Evolutionary conservation across 2,113 vertebrate species (phyloP).

Genomic region (Ariopsis seemanni): DNA sequence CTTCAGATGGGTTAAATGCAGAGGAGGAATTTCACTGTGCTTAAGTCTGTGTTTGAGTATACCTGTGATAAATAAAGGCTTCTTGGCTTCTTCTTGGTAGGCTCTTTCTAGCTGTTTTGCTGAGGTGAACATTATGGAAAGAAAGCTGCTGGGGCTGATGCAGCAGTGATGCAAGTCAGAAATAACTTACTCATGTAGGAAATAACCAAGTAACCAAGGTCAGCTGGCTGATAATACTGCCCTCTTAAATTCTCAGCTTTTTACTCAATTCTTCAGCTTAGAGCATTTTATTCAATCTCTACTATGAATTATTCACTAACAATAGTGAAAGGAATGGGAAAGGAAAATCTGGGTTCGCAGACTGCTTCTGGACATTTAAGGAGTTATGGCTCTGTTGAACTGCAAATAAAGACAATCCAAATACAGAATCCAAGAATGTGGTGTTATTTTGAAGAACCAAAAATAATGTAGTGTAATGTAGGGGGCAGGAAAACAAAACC

Average conservation of each 20-base stretch:
- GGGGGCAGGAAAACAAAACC: background rate
- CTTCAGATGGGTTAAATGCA: too few species aligned
- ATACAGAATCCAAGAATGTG: background rate
- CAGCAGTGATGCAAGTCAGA: background rate
- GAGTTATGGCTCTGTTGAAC: background rate
- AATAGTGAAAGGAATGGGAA: background rate
- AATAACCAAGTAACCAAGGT: background rate
- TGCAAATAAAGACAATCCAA: background rate
- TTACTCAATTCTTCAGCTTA: background rate
- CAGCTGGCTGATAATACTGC: background rate
- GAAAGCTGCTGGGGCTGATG: background rate
- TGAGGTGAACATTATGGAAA: background rate
- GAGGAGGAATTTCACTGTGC: too few species aligned
- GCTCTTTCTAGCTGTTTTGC: background rate
- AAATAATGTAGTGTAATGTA: background rate
- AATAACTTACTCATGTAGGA: constrained; percentile 10
- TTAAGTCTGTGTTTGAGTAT: too few species aligned
- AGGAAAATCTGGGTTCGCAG: background rate
- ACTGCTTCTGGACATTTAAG: background rate
- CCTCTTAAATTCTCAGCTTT: background rate
- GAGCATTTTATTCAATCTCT: background rate
- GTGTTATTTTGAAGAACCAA: background rate
- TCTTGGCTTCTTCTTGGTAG: too few species aligned
- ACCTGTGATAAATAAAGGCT: too few species aligned
- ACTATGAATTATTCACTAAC: background rate